Base-by-base conservation (phyloP, 2,113 vertebrate species). In the Vanacampus margaritifer region DNA sequence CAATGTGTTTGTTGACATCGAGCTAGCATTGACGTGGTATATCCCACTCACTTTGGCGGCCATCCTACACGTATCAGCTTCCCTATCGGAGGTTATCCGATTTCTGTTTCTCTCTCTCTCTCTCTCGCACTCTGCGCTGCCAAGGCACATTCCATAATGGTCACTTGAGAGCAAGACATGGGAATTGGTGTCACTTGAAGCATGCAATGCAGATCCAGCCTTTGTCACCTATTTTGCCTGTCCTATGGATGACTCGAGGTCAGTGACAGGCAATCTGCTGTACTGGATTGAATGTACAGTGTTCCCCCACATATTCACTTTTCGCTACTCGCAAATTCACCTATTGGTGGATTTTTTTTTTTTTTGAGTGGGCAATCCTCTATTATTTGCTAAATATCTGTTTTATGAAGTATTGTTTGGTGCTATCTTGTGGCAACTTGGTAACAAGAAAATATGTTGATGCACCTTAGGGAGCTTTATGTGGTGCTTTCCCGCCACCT, bases 231-330 rank as follows among this genome's bases (percentile, higher is more conserved):
- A 54, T 80, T 82, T 64, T 74, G 76, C 72, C 84, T 79, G 65
- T 75, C 67, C 36, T 75, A 65, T 65, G 68, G 79, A 72, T 88
- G 74, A 87, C 75, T 83, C 75, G 75, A 82, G 70, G 70, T 79
- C 79, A 78, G 84, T 80, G 71, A 66, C 68, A 71, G 65, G 78
- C 57, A 32, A 68, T 64, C 69, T 61, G 54, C 75, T 23, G 54
- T 32, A 32, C 14, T 17, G 26, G 26, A 57, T 57, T 7, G 32
- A 28, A 17, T 26, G 16, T 17, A 57, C n/a, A 32, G 26, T 32
- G 26, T 32, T 8, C 26, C 26, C 54, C 54, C 6, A 17, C 13
- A 57, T 19, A 57, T 57, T 32, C 5, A 5, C 12, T 10, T 26
- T 24, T 26, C 5, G 51, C 23, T 28, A 54, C 51, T 16, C 26